Conservation (phyloP, 35 echinoderm and acorn worm genomes). For the Ophiothrix spiculata region DNA sequence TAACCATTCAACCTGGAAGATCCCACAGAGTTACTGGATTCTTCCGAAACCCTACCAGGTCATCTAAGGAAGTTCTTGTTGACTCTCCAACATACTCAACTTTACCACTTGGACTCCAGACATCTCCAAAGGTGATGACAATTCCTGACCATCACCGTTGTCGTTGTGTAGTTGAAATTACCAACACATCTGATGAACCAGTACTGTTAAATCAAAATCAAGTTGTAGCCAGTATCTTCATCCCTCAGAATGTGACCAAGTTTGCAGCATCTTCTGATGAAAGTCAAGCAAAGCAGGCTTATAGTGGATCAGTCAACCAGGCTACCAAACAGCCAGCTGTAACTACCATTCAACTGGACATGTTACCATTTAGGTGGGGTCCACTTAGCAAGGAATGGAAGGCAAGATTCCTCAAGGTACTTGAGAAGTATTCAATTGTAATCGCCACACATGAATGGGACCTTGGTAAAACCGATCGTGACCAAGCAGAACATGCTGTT, state of each 20-base stretch:
- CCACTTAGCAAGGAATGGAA: constrained; percentile 23
- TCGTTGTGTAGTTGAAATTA: neutral
- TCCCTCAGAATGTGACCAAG: neutral
- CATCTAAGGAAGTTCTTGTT: neutral
- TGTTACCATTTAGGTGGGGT: constrained; percentile 57
- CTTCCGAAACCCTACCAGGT: neutral
- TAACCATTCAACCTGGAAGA: neutral
- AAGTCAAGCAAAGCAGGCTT: neutral
- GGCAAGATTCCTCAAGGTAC: neutral
- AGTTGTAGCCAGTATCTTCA: neutral
- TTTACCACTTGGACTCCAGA: neutral
- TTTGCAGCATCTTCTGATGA: no score
- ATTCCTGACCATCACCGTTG: neutral
- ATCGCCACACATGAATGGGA: constrained; percentile 40
- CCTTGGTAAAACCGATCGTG: constrained; percentile 5
- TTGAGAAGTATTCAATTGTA: constrained; percentile 13
- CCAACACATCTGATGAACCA: neutral
- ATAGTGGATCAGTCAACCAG: neutral
- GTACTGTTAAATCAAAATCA: neutral
- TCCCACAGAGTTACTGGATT: neutral
- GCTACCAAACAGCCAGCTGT: neutral
- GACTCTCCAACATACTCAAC: neutral
- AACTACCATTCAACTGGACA: neutral
- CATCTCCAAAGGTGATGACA: neutral
- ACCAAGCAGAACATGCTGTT: constrained; percentile 36